phyloP scores from a whole-genome alignment of 2,113 vertebrate species.

The Hymenochirus boettgeri region DNA sequence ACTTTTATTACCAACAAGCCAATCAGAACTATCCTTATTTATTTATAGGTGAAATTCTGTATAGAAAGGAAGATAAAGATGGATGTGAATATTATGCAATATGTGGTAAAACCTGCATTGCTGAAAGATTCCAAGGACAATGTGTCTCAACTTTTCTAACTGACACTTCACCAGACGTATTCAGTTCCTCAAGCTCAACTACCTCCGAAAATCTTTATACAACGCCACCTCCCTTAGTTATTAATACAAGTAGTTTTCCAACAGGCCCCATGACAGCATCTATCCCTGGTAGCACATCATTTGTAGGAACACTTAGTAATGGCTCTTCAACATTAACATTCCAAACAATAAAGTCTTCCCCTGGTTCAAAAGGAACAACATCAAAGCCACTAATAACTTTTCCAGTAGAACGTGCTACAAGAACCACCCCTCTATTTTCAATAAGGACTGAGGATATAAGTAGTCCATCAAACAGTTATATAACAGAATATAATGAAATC shows the following conservation, averaged over 20 bases:
- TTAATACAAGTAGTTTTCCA: not conserved
- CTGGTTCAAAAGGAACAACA: too few species aligned
- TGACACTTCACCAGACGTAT: not conserved
- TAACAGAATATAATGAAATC: not conserved
- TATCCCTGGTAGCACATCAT: not conserved
- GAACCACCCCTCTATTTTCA: not conserved
- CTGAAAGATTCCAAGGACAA: slow-evolving; percentile 1
- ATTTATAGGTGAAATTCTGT: slow-evolving; percentile 22
- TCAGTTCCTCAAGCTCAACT: not conserved
- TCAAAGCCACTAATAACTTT: too few species aligned
- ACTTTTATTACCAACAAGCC: too few species aligned
- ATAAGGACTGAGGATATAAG: not conserved
- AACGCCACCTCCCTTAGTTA: not conserved
- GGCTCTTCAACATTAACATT: too few species aligned
- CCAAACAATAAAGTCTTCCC: too few species aligned
- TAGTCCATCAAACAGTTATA: not conserved
- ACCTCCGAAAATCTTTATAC: not conserved
- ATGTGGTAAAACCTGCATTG: not conserved
- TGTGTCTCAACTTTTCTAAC: not conserved
- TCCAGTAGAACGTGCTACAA: too few species aligned
- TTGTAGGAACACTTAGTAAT: too few species aligned
- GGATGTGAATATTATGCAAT: slow-evolving; percentile 16
- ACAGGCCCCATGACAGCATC: not conserved
- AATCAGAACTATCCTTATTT: too few species aligned
- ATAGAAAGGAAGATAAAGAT: not conserved